A percentile compares a stretch with the other conserved stretches of the same genome.
Conservation (phyloP, 1,140 invertebrate genomes). For the Drosophila bipectinata region DNA sequence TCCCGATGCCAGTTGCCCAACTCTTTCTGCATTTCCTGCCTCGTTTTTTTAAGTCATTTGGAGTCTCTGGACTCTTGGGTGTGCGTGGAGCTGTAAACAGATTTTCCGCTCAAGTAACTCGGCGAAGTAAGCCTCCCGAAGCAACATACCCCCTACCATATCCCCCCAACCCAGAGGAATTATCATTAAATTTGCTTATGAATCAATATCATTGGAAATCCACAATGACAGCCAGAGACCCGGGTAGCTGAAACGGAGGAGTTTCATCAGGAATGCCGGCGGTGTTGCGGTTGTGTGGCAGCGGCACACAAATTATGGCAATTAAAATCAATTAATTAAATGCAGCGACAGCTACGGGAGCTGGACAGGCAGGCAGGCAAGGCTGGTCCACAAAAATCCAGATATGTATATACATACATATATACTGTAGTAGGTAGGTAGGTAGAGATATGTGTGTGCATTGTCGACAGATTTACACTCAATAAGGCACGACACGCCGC, state of each 20-base stretch:
- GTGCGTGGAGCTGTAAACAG: conserved; percentile 83
- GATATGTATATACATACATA: conserved; percentile 27
- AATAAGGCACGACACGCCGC: conserved; percentile 80
- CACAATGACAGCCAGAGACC: conserved; percentile 32
- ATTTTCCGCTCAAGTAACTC: conserved; percentile 80
- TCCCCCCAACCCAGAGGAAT: conserved; percentile 43
- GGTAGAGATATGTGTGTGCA: conserved; percentile 45
- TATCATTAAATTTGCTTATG: conserved; percentile 82
- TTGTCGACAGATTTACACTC: conserved; percentile 82
- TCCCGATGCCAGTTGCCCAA: background rate
- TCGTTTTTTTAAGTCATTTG: conserved; percentile 1
- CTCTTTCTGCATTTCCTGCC: too few relatives aligned
- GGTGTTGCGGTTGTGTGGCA: conserved; percentile 78
- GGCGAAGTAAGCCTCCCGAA: conserved; percentile 14
- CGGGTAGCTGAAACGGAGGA: background rate
- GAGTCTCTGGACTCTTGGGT: conserved; percentile 42
- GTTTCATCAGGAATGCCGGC: conserved; percentile 65
- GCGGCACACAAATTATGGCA: conserved; percentile 81
- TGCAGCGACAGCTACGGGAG: conserved; percentile 67
- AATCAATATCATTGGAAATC: conserved; percentile 76
- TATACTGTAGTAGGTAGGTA: conserved; percentile 1
- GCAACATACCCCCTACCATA: conserved; percentile 11
- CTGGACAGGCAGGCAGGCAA: conserved; percentile 24
- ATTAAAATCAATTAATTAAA: conserved; percentile 83
- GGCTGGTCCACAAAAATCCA: conserved; percentile 11